A percentile compares a stretch with the other conserved stretches of the same genome.
Evolutionary conservation across 2,797 vertebrate species (phyloP).

Genomic region (Lateolabrax maculatus): DNA sequence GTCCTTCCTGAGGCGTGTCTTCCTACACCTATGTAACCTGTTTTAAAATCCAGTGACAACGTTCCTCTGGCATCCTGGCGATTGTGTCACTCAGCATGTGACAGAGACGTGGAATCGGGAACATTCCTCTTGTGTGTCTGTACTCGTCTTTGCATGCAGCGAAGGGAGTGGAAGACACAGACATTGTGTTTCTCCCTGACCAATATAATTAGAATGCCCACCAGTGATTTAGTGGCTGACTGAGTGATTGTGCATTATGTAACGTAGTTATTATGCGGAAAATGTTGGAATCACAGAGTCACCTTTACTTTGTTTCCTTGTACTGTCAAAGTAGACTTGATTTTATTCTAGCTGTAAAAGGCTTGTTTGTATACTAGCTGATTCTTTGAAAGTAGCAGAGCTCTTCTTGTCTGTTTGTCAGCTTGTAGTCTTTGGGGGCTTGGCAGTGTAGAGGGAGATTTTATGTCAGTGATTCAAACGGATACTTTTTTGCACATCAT

Average conservation of each 20-base stretch:
- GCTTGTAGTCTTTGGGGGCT: background rate
- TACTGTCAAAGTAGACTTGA: background rate
- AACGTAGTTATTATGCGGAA: constrained; percentile 38
- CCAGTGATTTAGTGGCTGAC: constrained; percentile 47
- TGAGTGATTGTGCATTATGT: constrained; percentile 40
- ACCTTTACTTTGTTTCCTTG: constrained; percentile 13
- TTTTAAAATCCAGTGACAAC: constrained; percentile 48
- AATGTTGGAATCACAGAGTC: constrained; percentile 40
- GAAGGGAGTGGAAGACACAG: constrained; percentile 32
- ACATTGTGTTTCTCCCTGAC: constrained; percentile 54
- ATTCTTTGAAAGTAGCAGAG: constrained; percentile 16
- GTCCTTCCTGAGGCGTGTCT: constrained; percentile 46
- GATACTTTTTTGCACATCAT: background rate
- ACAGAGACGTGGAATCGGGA: constrained; percentile 46
- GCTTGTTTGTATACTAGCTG: constrained; percentile 12
- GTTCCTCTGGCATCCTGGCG: constrained; percentile 53
- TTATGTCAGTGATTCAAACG: background rate
- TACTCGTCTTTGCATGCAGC: constrained; percentile 57
- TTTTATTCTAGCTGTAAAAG: constrained; percentile 23
- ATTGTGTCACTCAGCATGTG: constrained; percentile 66
- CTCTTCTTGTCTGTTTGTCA: background rate
- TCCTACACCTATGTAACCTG: constrained; percentile 50
- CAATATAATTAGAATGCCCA: constrained; percentile 64
- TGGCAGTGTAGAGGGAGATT: background rate
- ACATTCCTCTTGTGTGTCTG: constrained; percentile 69